Base-by-base conservation (phyloP, 2,797 vertebrate genomes). In the Melanogrammus aeglefinus region DNA sequence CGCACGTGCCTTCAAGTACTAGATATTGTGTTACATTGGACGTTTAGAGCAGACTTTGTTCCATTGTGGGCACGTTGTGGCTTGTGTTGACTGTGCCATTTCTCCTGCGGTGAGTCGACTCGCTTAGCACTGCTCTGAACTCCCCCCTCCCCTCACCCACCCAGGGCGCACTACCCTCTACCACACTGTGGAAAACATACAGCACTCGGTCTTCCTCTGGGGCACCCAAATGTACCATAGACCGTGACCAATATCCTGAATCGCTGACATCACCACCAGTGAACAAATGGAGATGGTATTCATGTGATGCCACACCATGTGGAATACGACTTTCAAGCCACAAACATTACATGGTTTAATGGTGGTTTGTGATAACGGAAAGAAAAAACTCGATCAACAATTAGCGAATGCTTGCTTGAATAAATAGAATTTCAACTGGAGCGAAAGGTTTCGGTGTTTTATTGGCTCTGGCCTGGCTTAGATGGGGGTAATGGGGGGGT, bases 1-100 rank as follows among this genome's bases (percentile, higher is more conserved):
- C 73, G 27, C 77, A 75, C 80, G 83, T 78, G 77, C 16, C 77
- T 44, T 70, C 6, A 5, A 78, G 71, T 18, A 21, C 78, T 75
- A 75, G 74, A 84, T 91, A 90, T 93, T 84, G 73, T 81, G 82
- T 94, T 92, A 88, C 91, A 84, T 1, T 74, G 82, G 90, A 87
- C 86, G 86, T 90, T 77, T 77, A 75, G 81, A 83, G 83, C 80
- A 85, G 89, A 91, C 88, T 89, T 92, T 88, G 86, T 92, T 93
- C 89, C 88, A 91, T 85, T 92, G 82, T 69, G 90, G 90, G 86
- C 76, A 86, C 74, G 69, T 79, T 84, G 84, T 38, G 87, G 88
- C 82, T 85, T 76, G 75, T 36, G 73, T 44, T 78, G 78, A 84
- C 87, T 80, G 82, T 86, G 91, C 85, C 89, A 88, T 90, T 91